Percentiles rank a stretch among this genome's conserved stretches.
Evolutionary conservation across 35 echinoderm and acorn worm genomes (phyloP).

Genomic region (Amphiura filiformis): DNA sequence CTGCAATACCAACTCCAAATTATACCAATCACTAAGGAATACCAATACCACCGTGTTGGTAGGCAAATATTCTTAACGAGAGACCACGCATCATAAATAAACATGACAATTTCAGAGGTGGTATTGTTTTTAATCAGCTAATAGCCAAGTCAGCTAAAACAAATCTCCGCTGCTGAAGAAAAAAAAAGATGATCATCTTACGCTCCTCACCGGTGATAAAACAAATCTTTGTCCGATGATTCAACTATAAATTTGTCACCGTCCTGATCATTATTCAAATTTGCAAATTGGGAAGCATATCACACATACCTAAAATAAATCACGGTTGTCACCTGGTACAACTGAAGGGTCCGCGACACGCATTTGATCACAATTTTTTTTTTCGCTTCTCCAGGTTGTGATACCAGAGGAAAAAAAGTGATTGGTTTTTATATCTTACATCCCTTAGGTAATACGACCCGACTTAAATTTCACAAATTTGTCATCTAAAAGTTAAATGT

Average conservation of each 20-base stretch:
- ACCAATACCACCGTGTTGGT: not conserved
- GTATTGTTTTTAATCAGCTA: not conserved
- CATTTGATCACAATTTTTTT: no score
- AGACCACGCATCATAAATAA: not conserved
- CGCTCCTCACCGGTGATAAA: not conserved
- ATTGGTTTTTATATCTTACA: not conserved
- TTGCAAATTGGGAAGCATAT: slow-evolving; percentile 7
- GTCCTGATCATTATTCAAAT: not conserved
- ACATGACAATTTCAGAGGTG: slow-evolving; percentile 4
- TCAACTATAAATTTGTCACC: slow-evolving; percentile 8
- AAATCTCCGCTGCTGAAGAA: not conserved
- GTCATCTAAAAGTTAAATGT: not conserved
- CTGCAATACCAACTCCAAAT: not conserved
- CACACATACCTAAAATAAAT: not conserved
- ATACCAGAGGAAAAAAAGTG: not conserved
- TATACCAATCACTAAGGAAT: not conserved
- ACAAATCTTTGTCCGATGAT: not conserved
- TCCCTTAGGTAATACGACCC: not conserved
- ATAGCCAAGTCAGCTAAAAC: not conserved
- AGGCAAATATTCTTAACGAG: not conserved
- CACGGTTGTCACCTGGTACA: not conserved
- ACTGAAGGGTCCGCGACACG: no score
- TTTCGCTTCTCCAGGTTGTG: no score
- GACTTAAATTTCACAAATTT: not conserved
- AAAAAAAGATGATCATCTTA: not conserved